Conservation (phyloP, 2,797 vertebrate species). For the Siniperca obscura region DNA sequence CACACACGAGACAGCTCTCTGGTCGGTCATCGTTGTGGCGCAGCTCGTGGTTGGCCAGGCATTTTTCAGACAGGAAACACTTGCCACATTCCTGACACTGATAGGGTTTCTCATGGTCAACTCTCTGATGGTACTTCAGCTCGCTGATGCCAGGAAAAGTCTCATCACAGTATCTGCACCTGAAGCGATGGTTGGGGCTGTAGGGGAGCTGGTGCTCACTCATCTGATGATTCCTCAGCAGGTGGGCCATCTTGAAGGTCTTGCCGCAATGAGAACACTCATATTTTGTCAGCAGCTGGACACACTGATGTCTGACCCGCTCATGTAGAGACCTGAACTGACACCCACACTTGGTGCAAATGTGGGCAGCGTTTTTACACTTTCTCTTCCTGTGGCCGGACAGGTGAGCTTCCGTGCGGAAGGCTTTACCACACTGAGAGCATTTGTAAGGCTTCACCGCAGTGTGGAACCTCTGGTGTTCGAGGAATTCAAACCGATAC, state of each 20-base stretch:
- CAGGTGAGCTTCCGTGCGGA: conserved; percentile 81
- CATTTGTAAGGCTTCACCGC: conserved; percentile 83
- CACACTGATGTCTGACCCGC: conserved; percentile 78
- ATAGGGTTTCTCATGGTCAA: conserved; percentile 82
- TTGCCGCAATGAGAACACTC: conserved; percentile 83
- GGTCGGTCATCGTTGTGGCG: conserved; percentile 81
- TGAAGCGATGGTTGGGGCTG: conserved; percentile 82
- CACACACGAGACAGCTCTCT: conserved; percentile 79
- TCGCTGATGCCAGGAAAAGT: conserved; percentile 84
- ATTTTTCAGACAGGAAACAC: conserved; percentile 82
- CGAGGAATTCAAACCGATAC: conserved; percentile 82
- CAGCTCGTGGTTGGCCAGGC: conserved; percentile 80
- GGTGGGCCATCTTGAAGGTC: conserved; percentile 83
- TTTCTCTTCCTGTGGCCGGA: conserved; percentile 82
- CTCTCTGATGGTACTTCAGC: conserved; percentile 82
- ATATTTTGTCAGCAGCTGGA: conserved; percentile 80
- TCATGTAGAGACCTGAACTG: conserved; percentile 80
- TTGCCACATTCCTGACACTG: conserved; percentile 83
- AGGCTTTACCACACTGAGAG: conserved; percentile 82
- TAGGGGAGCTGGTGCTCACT: conserved; percentile 84
- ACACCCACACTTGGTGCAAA: conserved; percentile 81
- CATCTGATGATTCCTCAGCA: conserved; percentile 83
- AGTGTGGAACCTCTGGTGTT: conserved; percentile 82
- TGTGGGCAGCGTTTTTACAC: conserved; percentile 80
- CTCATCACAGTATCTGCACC: conserved; percentile 82